Conservation (phyloP, 2,113 vertebrate species). For the Pluvialis apricaria region DNA sequence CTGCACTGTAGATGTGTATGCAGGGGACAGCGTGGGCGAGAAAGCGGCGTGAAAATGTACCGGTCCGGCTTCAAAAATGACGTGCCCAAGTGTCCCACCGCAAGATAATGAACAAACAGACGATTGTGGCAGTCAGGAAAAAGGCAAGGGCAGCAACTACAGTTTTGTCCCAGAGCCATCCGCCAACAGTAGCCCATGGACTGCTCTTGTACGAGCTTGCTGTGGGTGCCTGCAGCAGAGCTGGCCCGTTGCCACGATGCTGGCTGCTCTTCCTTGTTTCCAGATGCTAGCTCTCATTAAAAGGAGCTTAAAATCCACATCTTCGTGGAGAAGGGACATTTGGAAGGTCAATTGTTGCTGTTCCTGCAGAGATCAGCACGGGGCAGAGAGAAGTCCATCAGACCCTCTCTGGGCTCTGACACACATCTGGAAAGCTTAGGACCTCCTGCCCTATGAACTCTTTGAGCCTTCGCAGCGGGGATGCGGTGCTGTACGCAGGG, state of each 20-base stretch:
- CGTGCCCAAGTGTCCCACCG: rapidly evolving
- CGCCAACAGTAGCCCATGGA: not conserved
- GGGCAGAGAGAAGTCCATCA: constrained; percentile 39
- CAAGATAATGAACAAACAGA: not conserved
- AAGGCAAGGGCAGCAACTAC: not conserved
- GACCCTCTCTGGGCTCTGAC: constrained; percentile 4
- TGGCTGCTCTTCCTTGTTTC: constrained; percentile 39
- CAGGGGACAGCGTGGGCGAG: not conserved
- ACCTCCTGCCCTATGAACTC: constrained; percentile 20
- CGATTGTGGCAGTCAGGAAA: not conserved
- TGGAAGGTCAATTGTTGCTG: constrained; percentile 40
- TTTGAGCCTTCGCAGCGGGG: not conserved
- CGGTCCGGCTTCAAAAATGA: not conserved
- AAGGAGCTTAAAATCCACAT: constrained; percentile 28
- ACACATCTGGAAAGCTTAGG: constrained; percentile 34
- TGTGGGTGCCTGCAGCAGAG: not conserved
- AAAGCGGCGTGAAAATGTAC: not conserved
- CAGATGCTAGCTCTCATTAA: constrained; percentile 51
- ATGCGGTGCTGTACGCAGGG: not conserved
- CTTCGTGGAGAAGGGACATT: constrained; percentile 19
- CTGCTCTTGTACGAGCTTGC: not conserved
- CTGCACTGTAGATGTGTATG: not conserved
- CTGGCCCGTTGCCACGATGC: not conserved
- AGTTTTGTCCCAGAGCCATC: not conserved
- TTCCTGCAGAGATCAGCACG: constrained; percentile 21